phyloP scores from a whole-genome alignment of 2,888 invertebrate genomes.

The Timema cristinae region DNA sequence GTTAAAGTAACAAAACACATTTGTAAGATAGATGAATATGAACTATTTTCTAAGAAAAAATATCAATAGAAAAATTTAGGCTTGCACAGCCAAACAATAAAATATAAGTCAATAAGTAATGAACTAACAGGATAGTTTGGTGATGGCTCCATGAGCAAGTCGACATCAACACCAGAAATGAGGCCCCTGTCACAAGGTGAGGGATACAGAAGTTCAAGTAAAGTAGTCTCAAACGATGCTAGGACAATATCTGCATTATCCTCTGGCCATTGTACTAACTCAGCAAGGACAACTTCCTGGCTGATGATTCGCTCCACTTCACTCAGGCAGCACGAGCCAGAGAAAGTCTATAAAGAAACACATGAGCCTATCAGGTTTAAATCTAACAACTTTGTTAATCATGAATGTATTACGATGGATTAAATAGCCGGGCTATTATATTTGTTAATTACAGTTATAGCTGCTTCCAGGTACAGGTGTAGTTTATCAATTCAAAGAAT shows the following conservation, averaged over 20 bases:
- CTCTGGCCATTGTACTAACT: slow-evolving; percentile 60
- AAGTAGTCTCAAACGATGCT: slow-evolving; percentile 60
- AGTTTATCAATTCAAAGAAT: no score
- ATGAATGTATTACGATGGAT: no score
- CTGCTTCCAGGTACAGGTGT: no score
- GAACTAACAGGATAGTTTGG: slow-evolving; percentile 60
- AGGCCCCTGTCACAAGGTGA: slow-evolving; percentile 52
- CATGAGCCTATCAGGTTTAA: no score
- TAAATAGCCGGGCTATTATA: no score
- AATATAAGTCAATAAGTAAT: neutral
- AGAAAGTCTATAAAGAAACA: no score
- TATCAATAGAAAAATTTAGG: neutral
- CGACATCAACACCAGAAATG: slow-evolving; percentile 56
- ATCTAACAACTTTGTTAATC: no score
- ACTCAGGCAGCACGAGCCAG: slow-evolving; percentile 42
- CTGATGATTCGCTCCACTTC: slow-evolving; percentile 48
- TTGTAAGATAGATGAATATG: no score
- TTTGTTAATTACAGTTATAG: no score
- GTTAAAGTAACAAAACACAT: neutral
- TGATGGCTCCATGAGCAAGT: slow-evolving; percentile 64
- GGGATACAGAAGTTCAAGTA: slow-evolving; percentile 63
- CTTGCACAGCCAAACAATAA: neutral
- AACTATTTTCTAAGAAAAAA: no score
- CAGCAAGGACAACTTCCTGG: slow-evolving; percentile 45
- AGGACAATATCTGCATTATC: slow-evolving; percentile 51